phyloP scores from a whole-genome alignment of 2,797 vertebrate genomes.

The Pseudopleuronectes americanus region DNA sequence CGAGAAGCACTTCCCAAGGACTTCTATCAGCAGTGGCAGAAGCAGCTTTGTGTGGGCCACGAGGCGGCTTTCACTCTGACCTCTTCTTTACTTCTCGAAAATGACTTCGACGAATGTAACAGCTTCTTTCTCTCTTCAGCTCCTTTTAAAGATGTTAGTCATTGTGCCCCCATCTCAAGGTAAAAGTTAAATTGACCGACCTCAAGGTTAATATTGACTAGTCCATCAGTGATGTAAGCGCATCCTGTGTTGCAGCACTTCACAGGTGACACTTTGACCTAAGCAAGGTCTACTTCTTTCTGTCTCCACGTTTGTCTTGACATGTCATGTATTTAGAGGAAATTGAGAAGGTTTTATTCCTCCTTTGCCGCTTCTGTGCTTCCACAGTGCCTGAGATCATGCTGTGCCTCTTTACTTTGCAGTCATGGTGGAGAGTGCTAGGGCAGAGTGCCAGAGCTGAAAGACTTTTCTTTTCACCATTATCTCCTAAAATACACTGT shows the following conservation, averaged over 20 bases:
- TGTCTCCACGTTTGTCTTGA: slow-evolving; percentile 13
- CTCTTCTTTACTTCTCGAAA: slow-evolving; percentile 18
- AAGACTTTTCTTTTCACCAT: slow-evolving; percentile 27
- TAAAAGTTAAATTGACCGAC: slow-evolving; percentile 22
- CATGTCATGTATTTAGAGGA: slow-evolving; percentile 19
- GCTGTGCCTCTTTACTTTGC: slow-evolving; percentile 13
- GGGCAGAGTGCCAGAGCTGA: slow-evolving; percentile 24
- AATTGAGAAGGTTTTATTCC: slow-evolving; percentile 12
- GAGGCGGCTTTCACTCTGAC: slow-evolving; percentile 8
- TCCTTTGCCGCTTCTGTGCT: slow-evolving; percentile 13
- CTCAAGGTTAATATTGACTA: slow-evolving; percentile 30
- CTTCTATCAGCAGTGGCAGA: background rate
- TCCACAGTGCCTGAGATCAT: slow-evolving; percentile 5
- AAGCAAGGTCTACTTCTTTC: slow-evolving; percentile 1
- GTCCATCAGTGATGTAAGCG: slow-evolving; percentile 1
- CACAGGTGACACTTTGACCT: slow-evolving; percentile 15
- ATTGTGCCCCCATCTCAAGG: slow-evolving; percentile 19
- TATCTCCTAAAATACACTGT: slow-evolving; percentile 13
- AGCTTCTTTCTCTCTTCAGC: background rate
- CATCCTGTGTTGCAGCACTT: slow-evolving; percentile 2
- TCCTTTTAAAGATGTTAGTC: slow-evolving; percentile 21
- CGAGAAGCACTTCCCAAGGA: slow-evolving; percentile 21
- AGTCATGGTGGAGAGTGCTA: slow-evolving; percentile 1
- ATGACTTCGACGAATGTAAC: slow-evolving; percentile 21
- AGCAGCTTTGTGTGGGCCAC: slow-evolving; percentile 16